A percentile compares a stretch with the other conserved stretches of the same genome.
These are phyloP conservation scores for Hippocampus guttulatus DNA, from an alignment of 2,113 vertebrate species.

Conservation along the genomic window DNA sequence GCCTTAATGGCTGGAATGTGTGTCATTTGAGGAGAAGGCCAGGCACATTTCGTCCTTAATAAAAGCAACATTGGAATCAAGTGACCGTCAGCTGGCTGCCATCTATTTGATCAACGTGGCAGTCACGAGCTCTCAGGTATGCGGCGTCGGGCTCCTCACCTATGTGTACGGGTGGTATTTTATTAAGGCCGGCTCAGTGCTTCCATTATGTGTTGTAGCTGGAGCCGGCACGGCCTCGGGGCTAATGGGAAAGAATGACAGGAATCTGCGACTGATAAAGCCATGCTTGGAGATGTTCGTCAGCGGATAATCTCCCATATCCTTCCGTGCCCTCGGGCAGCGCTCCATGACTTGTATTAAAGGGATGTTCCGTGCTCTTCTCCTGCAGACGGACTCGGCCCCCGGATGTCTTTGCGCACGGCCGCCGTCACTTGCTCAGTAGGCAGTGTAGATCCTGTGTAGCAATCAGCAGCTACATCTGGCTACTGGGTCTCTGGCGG, in stretches of 20 bases:
- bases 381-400: slow-evolving; percentile 26
- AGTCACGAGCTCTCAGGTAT: slow-evolving; percentile 86
- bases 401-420: slow-evolving; percentile 4
- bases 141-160: slow-evolving; percentile 47
- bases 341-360: slow-evolving; percentile 1
- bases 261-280: slow-evolving; percentile 69
- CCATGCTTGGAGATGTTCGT: slow-evolving; percentile 66
- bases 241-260: slow-evolving; percentile 70
- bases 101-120: slow-evolving; percentile 76
- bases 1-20: slow-evolving; percentile 25
- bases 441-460: slow-evolving; percentile 99
- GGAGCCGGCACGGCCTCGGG: slow-evolving; percentile 46
- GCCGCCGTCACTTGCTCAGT: slow-evolving; percentile 88
- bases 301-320: slow-evolving; percentile 65
- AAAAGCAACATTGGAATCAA: slow-evolving; percentile 79
- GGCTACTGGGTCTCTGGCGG: slow-evolving; percentile 99
- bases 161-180: slow-evolving; percentile 22
- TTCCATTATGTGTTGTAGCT: slow-evolving; percentile 25
- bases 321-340: slow-evolving; percentile 56
- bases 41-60: slow-evolving; percentile 74
- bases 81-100: slow-evolving; percentile 86
- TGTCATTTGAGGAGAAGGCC: not conserved
- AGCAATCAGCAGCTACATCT: slow-evolving; percentile 99
- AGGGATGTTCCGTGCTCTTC: slow-evolving; percentile 12
- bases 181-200: slow-evolving; percentile 17